phyloP scores from a whole-genome alignment of 2,888 invertebrate species.

The Drosophila prostipennis region DNA sequence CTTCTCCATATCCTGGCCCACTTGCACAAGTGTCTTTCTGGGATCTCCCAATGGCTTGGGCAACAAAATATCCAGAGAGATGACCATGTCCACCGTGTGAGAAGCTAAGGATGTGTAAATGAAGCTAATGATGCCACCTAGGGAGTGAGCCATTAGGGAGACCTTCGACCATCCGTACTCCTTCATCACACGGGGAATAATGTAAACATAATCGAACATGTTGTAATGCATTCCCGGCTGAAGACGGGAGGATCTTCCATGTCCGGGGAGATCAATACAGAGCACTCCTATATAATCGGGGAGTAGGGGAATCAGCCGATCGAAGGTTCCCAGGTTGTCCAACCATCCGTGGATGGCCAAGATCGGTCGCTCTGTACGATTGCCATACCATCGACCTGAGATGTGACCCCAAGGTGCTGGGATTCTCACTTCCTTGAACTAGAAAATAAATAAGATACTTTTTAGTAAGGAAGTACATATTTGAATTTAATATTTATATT shows the following conservation, averaged over 20 bases:
- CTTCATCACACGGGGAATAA: conserved; percentile 86
- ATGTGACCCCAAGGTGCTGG: conserved; percentile 88
- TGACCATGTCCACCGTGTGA: conserved; percentile 74
- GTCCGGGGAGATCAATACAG: conserved; percentile 89
- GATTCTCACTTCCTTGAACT: conserved; percentile 87
- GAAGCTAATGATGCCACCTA: conserved; percentile 87
- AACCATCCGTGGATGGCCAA: conserved; percentile 90
- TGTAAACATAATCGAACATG: conserved; percentile 78
- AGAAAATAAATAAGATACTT: too few species aligned
- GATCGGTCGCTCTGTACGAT: conserved; percentile 86
- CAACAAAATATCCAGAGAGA: conserved; percentile 69
- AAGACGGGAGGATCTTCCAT: conserved; percentile 88
- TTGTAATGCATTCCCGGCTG: conserved; percentile 85
- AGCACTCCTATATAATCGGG: conserved; percentile 85
- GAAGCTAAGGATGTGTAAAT: conserved; percentile 86
- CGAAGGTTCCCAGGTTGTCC: conserved; percentile 90
- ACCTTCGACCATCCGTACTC: conserved; percentile 88
- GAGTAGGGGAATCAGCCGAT: conserved; percentile 87
- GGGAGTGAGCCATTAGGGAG: conserved; percentile 88
- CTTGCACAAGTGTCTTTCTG: accelerated
- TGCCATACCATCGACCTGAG: conserved; percentile 89
- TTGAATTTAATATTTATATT: too few species aligned
- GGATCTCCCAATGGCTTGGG: neutral
- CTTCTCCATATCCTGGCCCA: conserved; percentile 74
- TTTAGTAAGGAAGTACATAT: too few species aligned